Base-by-base conservation (phyloP, 2,888 invertebrate species). In the Drosophila yooni region DNA sequence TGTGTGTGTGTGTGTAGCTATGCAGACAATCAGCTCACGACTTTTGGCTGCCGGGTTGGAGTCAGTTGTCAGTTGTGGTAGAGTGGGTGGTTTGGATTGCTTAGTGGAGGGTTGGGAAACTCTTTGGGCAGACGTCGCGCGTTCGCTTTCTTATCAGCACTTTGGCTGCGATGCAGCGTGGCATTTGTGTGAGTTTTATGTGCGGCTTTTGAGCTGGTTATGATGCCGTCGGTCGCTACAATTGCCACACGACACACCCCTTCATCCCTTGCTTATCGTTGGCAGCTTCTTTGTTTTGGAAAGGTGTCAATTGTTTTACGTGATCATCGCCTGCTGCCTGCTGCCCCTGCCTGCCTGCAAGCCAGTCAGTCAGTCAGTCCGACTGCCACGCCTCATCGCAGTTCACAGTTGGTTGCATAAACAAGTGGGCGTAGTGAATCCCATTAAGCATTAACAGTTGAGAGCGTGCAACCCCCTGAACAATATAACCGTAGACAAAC, bases 401-500 rank as follows among this genome's bases (percentile, higher is more conserved):
- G 54, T 82, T 86, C 83, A 91, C 90, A 91, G 90, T 82, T 82
- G 90, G 91, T 76, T 90, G 92, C 79, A 74, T 83, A 82, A 91
- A 91, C 91, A 92, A 92, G 92, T 92, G 92, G 92, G 92, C 91
- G 91, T 91, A 85, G 83, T 84, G 91, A 92, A 86, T 86, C 90
- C 89, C 88, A 84, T 84, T 84, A 81, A 59, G 70, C 66, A 66
- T 54, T 66, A 25, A 62, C 46, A 36, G 64, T 61, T 36, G 56
- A 65, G 56, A 65, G 56, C 25, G 56, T 54, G 52, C 60, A 53
- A 40, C 31, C 53, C 70, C 58, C 70, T 48, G 48, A 29, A 50
- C 18, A 50, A 50, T 40, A 40, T 40, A 38, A 59, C 54, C 29
- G 51, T 33, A 65, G 70, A 62, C 56, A 74, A 74, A 62, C 77